Percentiles rank a stretch among this genome's conserved stretches.
phyloP scores from a whole-genome alignment of 2,797 vertebrate species.

The Pseudomugil gertrudae region DNA sequence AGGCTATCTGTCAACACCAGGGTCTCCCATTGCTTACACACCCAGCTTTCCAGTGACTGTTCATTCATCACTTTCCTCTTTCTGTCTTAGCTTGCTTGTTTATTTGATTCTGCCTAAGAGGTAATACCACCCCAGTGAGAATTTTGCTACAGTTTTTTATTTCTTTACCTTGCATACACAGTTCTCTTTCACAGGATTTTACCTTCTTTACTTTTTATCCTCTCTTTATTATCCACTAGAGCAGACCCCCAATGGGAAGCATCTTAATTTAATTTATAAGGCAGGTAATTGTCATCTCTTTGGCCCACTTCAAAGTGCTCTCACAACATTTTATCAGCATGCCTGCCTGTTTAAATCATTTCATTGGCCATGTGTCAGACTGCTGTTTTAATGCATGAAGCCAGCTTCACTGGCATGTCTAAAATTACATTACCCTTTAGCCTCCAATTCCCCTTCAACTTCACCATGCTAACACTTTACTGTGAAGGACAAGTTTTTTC shows the following conservation, averaged over 20 bases:
- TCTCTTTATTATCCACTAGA: constrained; percentile 2
- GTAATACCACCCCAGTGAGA: constrained; percentile 4
- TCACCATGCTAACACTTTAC: constrained; percentile 28
- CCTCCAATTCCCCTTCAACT: constrained; percentile 39
- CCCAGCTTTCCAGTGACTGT: constrained; percentile 9
- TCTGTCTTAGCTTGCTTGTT: constrained; percentile 1
- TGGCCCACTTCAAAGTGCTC: not conserved
- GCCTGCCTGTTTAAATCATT: not conserved
- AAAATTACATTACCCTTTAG: too few species aligned
- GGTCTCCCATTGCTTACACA: constrained; percentile 33
- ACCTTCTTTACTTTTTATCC: not conserved
- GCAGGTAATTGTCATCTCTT: not conserved
- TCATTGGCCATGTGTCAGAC: not conserved
- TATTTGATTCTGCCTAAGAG: constrained; percentile 9
- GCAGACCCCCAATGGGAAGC: not conserved
- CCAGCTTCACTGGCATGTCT: too few species aligned
- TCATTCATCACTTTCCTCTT: constrained; percentile 50
- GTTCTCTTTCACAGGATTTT: not conserved
- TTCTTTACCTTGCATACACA: not conserved
- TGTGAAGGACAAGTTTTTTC: constrained; percentile 45
- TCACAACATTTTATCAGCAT: not conserved
- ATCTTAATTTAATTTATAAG: not conserved
- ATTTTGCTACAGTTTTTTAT: constrained; percentile 23
- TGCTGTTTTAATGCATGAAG: not conserved
- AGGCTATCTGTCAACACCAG: constrained; percentile 40